Conservation (phyloP, 2,113 vertebrate genomes). For the Gymnarchus niloticus region DNA sequence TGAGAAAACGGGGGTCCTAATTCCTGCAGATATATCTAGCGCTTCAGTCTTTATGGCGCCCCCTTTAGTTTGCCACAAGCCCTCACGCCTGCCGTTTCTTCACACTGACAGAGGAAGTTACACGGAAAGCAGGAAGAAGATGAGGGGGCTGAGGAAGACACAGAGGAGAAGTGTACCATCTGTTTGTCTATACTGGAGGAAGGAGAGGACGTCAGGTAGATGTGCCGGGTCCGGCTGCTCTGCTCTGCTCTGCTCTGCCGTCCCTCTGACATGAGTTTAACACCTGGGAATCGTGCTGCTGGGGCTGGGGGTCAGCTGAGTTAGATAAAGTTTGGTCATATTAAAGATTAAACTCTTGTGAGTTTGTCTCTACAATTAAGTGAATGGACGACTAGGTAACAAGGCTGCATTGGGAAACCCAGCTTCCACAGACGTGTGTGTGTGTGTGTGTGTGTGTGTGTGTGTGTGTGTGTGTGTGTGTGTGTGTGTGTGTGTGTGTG, state of each 20-base stretch:
- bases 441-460: too few relatives aligned
- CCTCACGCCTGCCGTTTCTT: conserved; percentile 42
- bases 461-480: too few relatives aligned
- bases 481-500: too few relatives aligned
- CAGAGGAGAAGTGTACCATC: conserved; percentile 98
- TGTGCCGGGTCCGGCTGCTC: too few relatives aligned
- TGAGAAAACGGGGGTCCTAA: too few relatives aligned
- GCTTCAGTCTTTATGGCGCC: neutral
- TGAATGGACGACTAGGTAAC: too few relatives aligned
- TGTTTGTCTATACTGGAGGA: conserved; percentile 98
- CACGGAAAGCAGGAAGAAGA: conserved; percentile 93
- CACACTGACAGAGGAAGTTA: conserved; percentile 94
- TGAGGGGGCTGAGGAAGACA: conserved; percentile 92
- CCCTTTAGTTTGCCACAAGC: conserved; percentile 5
- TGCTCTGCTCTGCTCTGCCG: neutral
- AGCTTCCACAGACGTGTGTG: too few relatives aligned
- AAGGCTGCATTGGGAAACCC: too few relatives aligned
- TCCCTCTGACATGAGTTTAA: neutral
- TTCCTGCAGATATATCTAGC: too few relatives aligned
- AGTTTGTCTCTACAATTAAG: too few relatives aligned
- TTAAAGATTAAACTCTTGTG: too few relatives aligned
- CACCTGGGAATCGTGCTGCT: neutral
- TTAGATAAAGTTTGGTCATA: too few relatives aligned
- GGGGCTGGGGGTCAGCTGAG: neutral
- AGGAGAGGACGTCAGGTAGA: conserved; percentile 98